Evolutionary conservation across 2,888 invertebrate species (phyloP).

Genomic region (Fragum whitleyi): DNA sequence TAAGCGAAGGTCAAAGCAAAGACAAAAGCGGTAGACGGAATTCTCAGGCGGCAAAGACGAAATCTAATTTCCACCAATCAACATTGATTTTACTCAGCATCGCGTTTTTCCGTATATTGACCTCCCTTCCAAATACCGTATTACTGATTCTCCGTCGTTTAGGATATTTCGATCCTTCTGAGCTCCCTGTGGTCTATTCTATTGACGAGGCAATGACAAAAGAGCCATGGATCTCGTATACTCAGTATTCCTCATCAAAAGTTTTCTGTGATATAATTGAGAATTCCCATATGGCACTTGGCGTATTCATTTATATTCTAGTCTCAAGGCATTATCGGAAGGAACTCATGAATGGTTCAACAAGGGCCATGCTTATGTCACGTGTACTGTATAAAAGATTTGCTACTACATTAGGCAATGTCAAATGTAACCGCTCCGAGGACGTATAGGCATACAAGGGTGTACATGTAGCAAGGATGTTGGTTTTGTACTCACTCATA

Average conservation of each 20-base stretch:
- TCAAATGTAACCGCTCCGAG: constrained; percentile 3
- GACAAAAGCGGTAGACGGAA: constrained; percentile 8
- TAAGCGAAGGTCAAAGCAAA: neutral
- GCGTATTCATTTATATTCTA: constrained; percentile 34
- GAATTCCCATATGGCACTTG: constrained; percentile 30
- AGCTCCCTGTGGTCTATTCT: constrained; percentile 14
- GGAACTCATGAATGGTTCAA: constrained; percentile 6
- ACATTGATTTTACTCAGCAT: constrained; percentile 50
- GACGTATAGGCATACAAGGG: neutral
- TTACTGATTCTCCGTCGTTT: constrained; percentile 73
- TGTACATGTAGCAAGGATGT: too few species aligned
- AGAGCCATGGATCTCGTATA: constrained; percentile 16
- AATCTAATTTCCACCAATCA: constrained; percentile 12
- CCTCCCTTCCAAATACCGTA: constrained; percentile 79
- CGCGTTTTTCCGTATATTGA: constrained; percentile 81
- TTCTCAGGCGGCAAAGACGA: constrained; percentile 3
- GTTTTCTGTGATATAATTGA: constrained; percentile 20
- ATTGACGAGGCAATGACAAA: constrained; percentile 3
- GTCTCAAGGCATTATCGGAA: constrained; percentile 29
- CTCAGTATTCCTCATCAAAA: constrained; percentile 4
- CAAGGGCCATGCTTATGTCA: neutral
- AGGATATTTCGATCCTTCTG: constrained; percentile 52
- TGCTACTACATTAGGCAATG: neutral
- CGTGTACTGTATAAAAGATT: neutral
- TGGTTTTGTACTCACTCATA: too few species aligned